Evolutionary conservation across 2,888 invertebrate genomes (phyloP).

Genomic region (Phrixothrix hirtus): DNA sequence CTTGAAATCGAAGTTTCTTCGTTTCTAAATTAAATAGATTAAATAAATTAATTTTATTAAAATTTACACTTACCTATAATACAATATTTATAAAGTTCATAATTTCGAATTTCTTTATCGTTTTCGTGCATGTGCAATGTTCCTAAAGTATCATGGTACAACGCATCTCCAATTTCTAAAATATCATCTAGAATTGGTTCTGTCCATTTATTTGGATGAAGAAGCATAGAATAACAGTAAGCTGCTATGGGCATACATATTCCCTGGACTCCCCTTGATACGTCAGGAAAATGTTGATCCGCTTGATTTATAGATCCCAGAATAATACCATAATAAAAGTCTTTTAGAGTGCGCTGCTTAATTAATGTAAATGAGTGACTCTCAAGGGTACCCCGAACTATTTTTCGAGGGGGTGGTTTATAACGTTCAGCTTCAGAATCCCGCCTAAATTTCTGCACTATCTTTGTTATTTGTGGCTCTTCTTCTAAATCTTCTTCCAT

Average conservation of each 20-base stretch:
- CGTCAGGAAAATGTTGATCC: constrained; percentile 44
- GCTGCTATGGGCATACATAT: constrained; percentile 64
- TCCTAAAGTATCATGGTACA: constrained; percentile 52
- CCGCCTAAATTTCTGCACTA: constrained; percentile 51
- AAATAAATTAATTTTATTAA: constrained; percentile 24
- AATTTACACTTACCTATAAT: constrained; percentile 55
- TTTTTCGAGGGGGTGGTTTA: constrained; percentile 39
- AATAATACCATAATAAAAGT: constrained; percentile 51
- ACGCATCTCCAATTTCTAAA: constrained; percentile 60
- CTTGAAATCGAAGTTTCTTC: constrained; percentile 53
- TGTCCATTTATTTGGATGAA: constrained; percentile 65
- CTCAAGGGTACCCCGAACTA: constrained; percentile 51
- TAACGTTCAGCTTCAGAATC: constrained; percentile 49
- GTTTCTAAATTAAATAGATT: constrained; percentile 36
- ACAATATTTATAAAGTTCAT: constrained; percentile 58
- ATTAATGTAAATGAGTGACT: constrained; percentile 54
- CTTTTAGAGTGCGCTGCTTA: constrained; percentile 46
- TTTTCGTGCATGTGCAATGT: constrained; percentile 45
- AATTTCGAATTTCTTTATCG: constrained; percentile 48
- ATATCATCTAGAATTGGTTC: constrained; percentile 64
- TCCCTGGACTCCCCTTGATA: constrained; percentile 56
- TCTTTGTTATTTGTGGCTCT: constrained; percentile 35
- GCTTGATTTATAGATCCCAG: constrained; percentile 51
- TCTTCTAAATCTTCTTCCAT: constrained; percentile 38
- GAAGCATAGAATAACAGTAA: constrained; percentile 62